These are phyloP conservation scores for Rynchops niger DNA, from an alignment of 2,113 vertebrate genomes.

Conservation along the genomic window DNA sequence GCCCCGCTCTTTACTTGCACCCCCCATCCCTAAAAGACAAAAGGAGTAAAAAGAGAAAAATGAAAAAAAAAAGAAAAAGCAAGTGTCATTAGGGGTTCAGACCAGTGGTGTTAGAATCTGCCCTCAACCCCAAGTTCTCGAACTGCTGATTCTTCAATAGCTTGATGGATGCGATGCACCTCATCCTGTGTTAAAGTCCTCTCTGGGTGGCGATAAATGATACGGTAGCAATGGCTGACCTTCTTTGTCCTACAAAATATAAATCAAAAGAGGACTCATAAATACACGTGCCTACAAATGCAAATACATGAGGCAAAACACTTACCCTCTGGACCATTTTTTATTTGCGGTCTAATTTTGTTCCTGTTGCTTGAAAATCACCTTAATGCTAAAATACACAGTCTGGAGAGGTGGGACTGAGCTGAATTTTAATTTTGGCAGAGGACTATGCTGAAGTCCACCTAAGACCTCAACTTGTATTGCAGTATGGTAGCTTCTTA, in stretches of 20 bases:
- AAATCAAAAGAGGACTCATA: conserved; percentile 18
- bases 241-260: conserved; percentile 78
- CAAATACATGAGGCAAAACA: not conserved
- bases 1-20: not conserved
- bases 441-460: not conserved
- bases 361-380: conserved; percentile 35
- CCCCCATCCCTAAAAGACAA: not conserved
- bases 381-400: conserved; percentile 37
- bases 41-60: not conserved
- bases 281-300: not conserved
- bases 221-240: conserved; percentile 90
- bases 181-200: conserved; percentile 87
- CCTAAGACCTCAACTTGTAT: not conserved
- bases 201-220: conserved; percentile 92
- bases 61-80: not conserved
- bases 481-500: not conserved
- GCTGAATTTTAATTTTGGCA: conserved; percentile 28
- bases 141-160: conserved; percentile 78
- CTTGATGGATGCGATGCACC: conserved; percentile 78
- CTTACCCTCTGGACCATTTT: not conserved
- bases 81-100: not conserved
- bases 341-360: not conserved
- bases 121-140: conserved; percentile 85
- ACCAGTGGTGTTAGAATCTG: conserved; percentile 73
- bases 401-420: not conserved